Conservation (phyloP, 2,797 vertebrate genomes). For the Ataeniobius toweri region DNA sequence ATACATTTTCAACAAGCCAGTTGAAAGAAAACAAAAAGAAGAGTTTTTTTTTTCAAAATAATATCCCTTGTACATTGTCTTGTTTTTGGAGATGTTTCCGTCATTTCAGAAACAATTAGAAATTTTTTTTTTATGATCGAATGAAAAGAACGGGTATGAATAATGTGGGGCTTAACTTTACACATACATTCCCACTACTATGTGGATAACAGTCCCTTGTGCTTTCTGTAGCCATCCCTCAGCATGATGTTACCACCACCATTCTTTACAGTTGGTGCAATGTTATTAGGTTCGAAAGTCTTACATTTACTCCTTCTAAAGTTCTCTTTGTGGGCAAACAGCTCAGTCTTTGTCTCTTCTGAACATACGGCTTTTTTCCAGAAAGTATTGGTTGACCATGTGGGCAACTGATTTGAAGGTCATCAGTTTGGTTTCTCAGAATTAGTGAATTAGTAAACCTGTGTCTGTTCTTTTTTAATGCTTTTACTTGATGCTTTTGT, state of each 20-base stretch:
- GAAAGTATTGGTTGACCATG: neutral
- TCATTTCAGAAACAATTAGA: neutral
- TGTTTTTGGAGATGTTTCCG: neutral
- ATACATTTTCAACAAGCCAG: neutral
- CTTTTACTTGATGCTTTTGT: conserved; percentile 10
- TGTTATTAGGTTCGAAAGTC: neutral
- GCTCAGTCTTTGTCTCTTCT: neutral
- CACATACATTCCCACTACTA: neutral
- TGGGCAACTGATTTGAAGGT: neutral
- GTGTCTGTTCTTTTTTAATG: neutral
- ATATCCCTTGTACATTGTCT: neutral
- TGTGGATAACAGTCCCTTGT: neutral
- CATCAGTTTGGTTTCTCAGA: neutral
- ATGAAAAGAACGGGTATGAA: neutral
- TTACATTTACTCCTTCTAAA: neutral
- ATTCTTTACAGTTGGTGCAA: neutral
- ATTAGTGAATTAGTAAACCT: neutral
- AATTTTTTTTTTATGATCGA: neutral
- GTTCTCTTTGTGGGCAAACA: neutral
- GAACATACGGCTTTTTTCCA: neutral
- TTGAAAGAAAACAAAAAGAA: neutral
- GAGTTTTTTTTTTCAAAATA: neutral
- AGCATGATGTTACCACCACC: neutral
- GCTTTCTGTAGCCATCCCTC: neutral
- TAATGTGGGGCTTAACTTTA: neutral